Evolutionary conservation across 2,888 invertebrate genomes (phyloP).

Genomic region (Ornithoptera alexandrae): DNA sequence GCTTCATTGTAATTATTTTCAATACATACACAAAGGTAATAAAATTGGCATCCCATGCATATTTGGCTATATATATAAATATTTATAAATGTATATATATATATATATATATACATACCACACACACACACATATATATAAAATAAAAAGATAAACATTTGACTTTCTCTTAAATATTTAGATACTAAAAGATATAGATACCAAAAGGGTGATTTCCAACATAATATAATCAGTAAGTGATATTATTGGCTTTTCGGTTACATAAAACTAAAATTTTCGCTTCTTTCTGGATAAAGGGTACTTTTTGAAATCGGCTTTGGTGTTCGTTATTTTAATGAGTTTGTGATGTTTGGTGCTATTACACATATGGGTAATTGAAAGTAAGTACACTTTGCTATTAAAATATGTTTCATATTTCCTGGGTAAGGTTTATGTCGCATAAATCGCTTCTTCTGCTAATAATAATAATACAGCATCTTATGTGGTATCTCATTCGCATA

Average conservation of each 20-base stretch:
- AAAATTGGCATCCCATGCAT: too few species aligned
- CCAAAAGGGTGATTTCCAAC: not conserved
- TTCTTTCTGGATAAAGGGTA: constrained; percentile 50
- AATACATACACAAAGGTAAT: too few species aligned
- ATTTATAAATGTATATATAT: too few species aligned
- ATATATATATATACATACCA: too few species aligned
- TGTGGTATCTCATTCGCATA: not conserved
- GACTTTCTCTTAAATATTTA: not conserved
- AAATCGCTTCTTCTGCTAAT: constrained; percentile 26
- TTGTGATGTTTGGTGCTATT: constrained; percentile 52
- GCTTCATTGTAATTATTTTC: too few species aligned
- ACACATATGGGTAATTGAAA: constrained; percentile 41
- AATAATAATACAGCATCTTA: not conserved
- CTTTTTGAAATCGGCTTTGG: constrained; percentile 48
- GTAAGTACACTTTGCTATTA: constrained; percentile 61
- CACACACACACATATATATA: not conserved
- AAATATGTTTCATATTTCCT: constrained; percentile 36
- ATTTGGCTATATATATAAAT: too few species aligned
- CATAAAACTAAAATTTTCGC: constrained; percentile 50
- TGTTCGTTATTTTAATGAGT: constrained; percentile 40
- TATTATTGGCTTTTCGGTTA: constrained; percentile 43
- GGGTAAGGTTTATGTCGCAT: constrained; percentile 12
- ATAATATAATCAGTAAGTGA: constrained; percentile 14
- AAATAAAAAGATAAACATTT: not conserved
- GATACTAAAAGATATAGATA: not conserved